Conservation (phyloP, 2,888 invertebrate species). For the Scaeva pyrastri region DNA sequence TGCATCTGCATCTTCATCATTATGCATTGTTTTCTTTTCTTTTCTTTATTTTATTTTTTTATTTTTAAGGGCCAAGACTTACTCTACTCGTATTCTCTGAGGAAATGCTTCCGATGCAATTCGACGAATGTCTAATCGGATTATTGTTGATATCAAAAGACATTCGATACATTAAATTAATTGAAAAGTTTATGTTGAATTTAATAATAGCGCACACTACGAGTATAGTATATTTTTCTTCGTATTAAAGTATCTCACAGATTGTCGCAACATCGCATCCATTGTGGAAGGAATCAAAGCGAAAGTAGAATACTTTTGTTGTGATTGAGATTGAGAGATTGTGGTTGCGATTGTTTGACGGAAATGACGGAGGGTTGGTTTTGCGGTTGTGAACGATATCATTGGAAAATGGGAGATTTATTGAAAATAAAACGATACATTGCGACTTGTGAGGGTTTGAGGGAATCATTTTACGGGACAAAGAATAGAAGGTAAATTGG, state of each 20-base stretch:
- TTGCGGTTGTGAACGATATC: constrained; percentile 4
- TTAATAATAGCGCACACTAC: not conserved
- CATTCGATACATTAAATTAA: constrained; percentile 53
- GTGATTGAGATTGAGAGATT: not conserved
- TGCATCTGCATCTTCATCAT: too few relatives aligned
- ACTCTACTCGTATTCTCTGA: not conserved
- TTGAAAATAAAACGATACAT: constrained; percentile 18
- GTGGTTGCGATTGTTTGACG: not conserved
- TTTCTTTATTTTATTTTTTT: too few relatives aligned
- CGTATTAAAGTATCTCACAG: not conserved
- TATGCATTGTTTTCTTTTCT: not conserved
- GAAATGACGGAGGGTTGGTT: not conserved
- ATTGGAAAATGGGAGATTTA: constrained; percentile 19
- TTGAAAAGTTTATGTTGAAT: constrained; percentile 52
- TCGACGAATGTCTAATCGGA: constrained; percentile 48
- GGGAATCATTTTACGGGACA: not conserved
- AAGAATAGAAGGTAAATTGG: not conserved
- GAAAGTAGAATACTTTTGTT: not conserved
- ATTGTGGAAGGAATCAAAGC: constrained; percentile 14
- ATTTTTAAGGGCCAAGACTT: not conserved
- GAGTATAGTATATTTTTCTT: too few relatives aligned
- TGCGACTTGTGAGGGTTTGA: not conserved
- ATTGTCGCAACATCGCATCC: constrained; percentile 15
- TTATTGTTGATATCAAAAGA: constrained; percentile 12
- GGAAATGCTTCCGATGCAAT: constrained; percentile 55